A percentile compares a stretch with the other conserved stretches of the same genome.
Conservation (phyloP, 2,888 invertebrate species). For the Hartigia nigra region DNA sequence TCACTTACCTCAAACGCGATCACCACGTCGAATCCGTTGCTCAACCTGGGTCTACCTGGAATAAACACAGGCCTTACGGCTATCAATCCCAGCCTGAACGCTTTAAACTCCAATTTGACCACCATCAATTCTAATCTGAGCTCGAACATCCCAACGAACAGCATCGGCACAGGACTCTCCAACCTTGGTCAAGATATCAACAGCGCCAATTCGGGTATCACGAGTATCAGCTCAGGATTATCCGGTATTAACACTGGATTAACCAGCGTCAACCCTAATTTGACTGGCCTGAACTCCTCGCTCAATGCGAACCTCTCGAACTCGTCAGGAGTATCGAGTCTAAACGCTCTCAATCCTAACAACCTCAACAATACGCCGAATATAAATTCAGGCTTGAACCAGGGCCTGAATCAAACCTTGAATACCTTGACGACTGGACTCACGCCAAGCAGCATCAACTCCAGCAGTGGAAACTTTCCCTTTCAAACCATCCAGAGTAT, state of each 20-base stretch:
- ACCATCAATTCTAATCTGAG: slow-evolving; percentile 58
- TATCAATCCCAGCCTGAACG: slow-evolving; percentile 61
- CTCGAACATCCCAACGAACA: slow-evolving; percentile 59
- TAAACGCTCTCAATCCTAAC: slow-evolving; percentile 51
- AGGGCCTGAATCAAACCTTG: slow-evolving; percentile 38
- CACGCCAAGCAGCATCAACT: slow-evolving; percentile 49
- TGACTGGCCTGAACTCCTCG: slow-evolving; percentile 55
- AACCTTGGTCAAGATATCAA: slow-evolving; percentile 60
- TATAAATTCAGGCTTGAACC: slow-evolving; percentile 49
- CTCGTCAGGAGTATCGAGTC: slow-evolving; percentile 48
- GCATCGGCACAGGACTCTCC: slow-evolving; percentile 60
- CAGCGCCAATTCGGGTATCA: slow-evolving; percentile 57
- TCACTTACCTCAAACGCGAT: slow-evolving; percentile 64
- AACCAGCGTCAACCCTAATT: slow-evolving; percentile 55
- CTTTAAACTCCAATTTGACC: slow-evolving; percentile 58
- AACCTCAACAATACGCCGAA: slow-evolving; percentile 31
- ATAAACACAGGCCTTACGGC: slow-evolving; percentile 61
- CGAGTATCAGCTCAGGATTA: slow-evolving; percentile 56
- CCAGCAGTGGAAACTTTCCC: slow-evolving; percentile 56
- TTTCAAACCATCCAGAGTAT: slow-evolving; percentile 63
- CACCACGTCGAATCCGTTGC: slow-evolving; percentile 64
- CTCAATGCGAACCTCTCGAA: slow-evolving; percentile 53
- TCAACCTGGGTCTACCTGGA: slow-evolving; percentile 61
- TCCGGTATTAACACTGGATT: slow-evolving; percentile 54
- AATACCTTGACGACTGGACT: slow-evolving; percentile 55